These are phyloP conservation scores for Cydia splendana DNA, from an alignment of 1,140 invertebrate species.

Conservation along the genomic window DNA sequence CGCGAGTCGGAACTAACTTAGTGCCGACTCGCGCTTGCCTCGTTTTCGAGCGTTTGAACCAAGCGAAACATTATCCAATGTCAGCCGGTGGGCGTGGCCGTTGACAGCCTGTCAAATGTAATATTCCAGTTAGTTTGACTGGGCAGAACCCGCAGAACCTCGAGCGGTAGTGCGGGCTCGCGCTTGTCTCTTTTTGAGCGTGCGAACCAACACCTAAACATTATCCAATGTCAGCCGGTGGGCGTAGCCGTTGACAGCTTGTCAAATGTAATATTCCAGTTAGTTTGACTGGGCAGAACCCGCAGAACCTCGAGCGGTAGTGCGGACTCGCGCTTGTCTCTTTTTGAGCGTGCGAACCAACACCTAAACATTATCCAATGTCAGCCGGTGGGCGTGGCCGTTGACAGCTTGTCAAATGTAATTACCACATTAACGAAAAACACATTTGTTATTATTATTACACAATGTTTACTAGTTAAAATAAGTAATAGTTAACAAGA, in stretches of 20 bases:
- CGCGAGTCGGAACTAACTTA: too few species aligned
- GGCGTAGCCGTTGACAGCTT: background rate
- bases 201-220: background rate
- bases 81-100: background rate
- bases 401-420: constrained; percentile 6
- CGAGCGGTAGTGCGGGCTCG: background rate
- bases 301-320: background rate
- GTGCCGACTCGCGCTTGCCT: too few species aligned
- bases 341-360: background rate
- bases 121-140: background rate
- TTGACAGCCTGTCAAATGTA: constrained; percentile 2
- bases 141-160: background rate
- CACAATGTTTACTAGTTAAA: background rate
- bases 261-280: background rate
- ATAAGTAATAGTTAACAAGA: too few species aligned
- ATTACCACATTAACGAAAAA: constrained; percentile 8
- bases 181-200: background rate
- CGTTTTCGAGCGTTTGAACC: too few species aligned
- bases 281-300: too few species aligned
- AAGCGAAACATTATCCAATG: too few species aligned
- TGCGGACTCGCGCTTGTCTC: background rate
- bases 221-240: background rate
- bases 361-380: background rate
- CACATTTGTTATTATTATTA: constrained; percentile 1
- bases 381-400: background rate